Evolutionary conservation across 2,113 vertebrate species (phyloP).

Genomic region (Notothenia coriiceps): DNA sequence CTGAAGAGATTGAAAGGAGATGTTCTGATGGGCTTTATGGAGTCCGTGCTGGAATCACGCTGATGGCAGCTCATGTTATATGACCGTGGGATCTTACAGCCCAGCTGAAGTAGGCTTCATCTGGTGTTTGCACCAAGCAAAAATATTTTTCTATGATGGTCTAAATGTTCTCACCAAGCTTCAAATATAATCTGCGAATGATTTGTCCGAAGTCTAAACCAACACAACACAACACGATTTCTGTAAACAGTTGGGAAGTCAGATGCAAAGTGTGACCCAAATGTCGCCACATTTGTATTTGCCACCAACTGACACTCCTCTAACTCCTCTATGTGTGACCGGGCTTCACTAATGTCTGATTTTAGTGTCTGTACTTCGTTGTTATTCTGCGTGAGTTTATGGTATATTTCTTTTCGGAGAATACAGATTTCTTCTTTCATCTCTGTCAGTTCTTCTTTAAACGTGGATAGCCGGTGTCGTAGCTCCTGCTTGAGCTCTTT

Average conservation of each 20-base stretch:
- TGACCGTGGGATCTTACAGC: constrained; percentile 62
- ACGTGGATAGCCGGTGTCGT: not conserved
- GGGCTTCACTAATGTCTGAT: too few relatives aligned
- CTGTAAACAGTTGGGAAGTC: constrained; percentile 35
- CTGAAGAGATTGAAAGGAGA: constrained; percentile 65
- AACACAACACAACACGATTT: constrained; percentile 26
- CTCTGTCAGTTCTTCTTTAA: not conserved
- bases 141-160: constrained; percentile 25
- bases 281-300: constrained; percentile 36
- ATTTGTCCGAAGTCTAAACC: constrained; percentile 8
- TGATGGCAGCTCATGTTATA: constrained; percentile 55
- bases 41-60: constrained; percentile 63
- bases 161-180: constrained; percentile 31
- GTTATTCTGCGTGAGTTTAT: too few relatives aligned
- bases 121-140: constrained; percentile 10
- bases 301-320: too few relatives aligned
- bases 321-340: too few relatives aligned
- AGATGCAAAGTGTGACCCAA: constrained; percentile 34
- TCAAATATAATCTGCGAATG: constrained; percentile 31
- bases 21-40: constrained; percentile 60
- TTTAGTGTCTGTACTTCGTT: too few relatives aligned
- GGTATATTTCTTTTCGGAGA: too few relatives aligned
- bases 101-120: constrained; percentile 28
- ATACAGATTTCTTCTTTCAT: too few relatives aligned
- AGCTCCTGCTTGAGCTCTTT: too few relatives aligned